Base-by-base conservation (phyloP, 2,888 invertebrate genomes). In the Leptinotarsa rubiginosa region DNA sequence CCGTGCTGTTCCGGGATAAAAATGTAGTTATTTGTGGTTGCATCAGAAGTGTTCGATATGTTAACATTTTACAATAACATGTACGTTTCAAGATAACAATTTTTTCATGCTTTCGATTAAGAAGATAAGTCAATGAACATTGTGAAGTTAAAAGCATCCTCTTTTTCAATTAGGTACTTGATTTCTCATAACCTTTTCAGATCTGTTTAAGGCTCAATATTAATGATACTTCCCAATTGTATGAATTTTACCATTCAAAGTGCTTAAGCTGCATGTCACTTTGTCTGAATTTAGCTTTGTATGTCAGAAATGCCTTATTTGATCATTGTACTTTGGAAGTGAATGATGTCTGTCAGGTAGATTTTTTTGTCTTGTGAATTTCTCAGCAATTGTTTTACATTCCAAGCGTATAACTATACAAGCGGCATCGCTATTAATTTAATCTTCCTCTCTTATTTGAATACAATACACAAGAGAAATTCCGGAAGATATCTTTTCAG, bases 381-480 rank as follows among this genome's bases (percentile, higher is more conserved):
- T 75, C 75, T 54, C 75, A 75, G 70, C 70, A 65, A 75, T 73
- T 73, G 75, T 75, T 75, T 47, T 22, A 62, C 62, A 62, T 62
- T 62, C 62, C 74, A 52, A 31, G 52, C 41, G 65, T 65, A 47
- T 41, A 41, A 50, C 41, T 41, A 65, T 73, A 73, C 75, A 70
- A 70, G 70, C 64, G 67, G 47, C 52, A 41, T 68, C 59, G 49
- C 31, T 64, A 66, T 75, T 64, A 67, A 62, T 59, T 69, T 54
- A 64, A 25, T 18, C 31, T 56, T 41, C 67, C 12, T 47, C 49
- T 71, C 68, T 62, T 64, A 72, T 72, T 72, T 52, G 54, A 47
- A 69, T 69, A 73, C 73, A 73, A 73, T 73, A 69, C 25, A 59
- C 41, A 62, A 62, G 62, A 62, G 62, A 62, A 62, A 62, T 62